Evolutionary conservation across 2,113 vertebrate genomes (phyloP), one percentile per base, ranked within the genome.

Genomic region (Dasyurus viverrinus): DNA sequence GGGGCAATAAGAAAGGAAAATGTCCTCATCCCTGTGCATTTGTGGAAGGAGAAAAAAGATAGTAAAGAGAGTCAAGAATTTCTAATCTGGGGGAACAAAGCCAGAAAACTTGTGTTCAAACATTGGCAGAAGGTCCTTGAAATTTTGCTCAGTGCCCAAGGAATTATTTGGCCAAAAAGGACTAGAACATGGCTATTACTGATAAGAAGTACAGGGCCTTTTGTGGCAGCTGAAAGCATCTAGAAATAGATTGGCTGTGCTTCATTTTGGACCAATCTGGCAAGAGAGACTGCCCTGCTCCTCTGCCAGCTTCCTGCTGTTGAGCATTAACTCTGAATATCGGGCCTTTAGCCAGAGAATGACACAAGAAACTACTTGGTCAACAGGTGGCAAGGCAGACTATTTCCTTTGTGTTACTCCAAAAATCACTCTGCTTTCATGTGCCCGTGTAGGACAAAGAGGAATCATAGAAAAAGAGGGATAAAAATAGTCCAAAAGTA

Each of bases 131-230:
- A 2, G 36, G 5, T 42, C 68, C 68, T 42, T 84, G 6, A 84
- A 84, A 42, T 57, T 92, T 42, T 91, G 50, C 89, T 93, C 90
- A 52, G 47, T 19, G 2, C 0, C 50, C n/a, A 52, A 27, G 53
- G 14, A 42, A 27, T 95, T 94, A 53, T 84, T 93, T 92, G 36
- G 47, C 24, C 27, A 76, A 26, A 96, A 89, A 22, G 16, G 53
- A 1, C n/a, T 47, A 53, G 46, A 42, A 24, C 91, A 26, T 53
- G 68, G 36, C 42, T 2, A 9, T 12, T 91, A 93, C 27, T 89
- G 30, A 84, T 84, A 84, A 84, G 68, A 93, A 76, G 52, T 68
- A 25, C 57, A 53, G n/a, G 68, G 68, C 68, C 46, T 92, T 54
- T 93, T 6, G 25, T 53, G 30, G 46, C 47, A 84, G 0, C 48